These are phyloP conservation scores for Clarias batrachus DNA, from an alignment of 2,113 vertebrate species.

Conservation along the genomic window DNA sequence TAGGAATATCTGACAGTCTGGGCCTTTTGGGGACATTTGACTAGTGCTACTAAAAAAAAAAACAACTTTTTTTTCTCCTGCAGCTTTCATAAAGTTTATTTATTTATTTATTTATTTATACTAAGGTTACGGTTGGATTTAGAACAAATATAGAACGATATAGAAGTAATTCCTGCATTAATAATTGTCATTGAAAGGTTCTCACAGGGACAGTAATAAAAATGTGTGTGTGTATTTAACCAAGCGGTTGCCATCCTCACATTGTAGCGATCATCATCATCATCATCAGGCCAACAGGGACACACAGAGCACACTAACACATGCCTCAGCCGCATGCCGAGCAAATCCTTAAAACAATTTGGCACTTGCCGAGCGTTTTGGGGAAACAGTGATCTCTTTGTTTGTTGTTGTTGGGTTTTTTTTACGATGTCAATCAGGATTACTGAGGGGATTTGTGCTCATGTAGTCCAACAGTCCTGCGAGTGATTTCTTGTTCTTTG, in stretches of 20 bases:
- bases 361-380: constrained; percentile 62
- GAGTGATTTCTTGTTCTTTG: constrained; percentile 34
- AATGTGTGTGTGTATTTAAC: not conserved
- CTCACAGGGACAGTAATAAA: not conserved
- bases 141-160: not conserved
- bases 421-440: constrained; percentile 52
- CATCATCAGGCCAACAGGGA: constrained; percentile 57
- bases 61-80: not conserved
- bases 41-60: not conserved
- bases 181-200: not conserved
- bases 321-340: constrained; percentile 50
- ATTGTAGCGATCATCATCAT: constrained; percentile 52
- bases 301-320: constrained; percentile 52
- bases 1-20: not conserved
- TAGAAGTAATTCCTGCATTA: not conserved
- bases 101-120: not conserved
- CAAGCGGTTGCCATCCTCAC: constrained; percentile 29
- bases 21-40: not conserved
- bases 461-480: constrained; percentile 37
- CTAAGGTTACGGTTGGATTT: not conserved
- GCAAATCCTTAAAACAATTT: constrained; percentile 73
- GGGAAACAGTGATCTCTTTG: constrained; percentile 71
- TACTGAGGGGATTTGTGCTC: constrained; percentile 49
- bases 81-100: not conserved
- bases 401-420: constrained; percentile 73